Evolutionary conservation across 2,888 invertebrate genomes (phyloP), one percentile per base, ranked within the genome.

Genomic region (Tuberolachnus salignus): DNA sequence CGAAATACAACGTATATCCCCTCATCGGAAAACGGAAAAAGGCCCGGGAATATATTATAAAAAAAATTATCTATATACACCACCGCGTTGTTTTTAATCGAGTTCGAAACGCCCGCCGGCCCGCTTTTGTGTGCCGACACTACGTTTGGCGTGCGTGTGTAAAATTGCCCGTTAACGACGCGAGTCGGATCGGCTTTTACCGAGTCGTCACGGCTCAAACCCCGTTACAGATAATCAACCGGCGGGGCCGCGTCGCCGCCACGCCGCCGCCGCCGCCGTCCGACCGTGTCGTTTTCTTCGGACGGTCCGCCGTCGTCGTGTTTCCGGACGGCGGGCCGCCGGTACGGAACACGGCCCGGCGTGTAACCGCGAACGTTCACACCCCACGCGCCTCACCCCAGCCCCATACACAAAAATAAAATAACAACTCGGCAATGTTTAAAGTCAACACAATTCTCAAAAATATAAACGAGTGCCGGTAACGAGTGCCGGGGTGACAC

Each of bases 191-290:
- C 46, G 75, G 23, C 46, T 67, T 57, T 57, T 67, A 57, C 75
- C 46, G 34, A 34, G 57, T 34, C 21, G 72, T 53, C 57, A 23
- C 75, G 66, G 72, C n/a, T 34, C 49, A 72, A 61, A n/a, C n/a
- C n/a, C 34, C 67, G 75, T 57, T 55, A 75, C 74, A 23, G 74
- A 53, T 23, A 75, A 66, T 74, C 64, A 53, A 53, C 51, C 53
- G 57, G 19, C 53, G 26, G n/a, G n/a, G 6, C 59, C 11, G 34
- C 13, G 46, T 44, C 10, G 10, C 34, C 16, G 34, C 59, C 59
- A n/a, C 10, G 23, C 1, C 26, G 44, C 10, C 44, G 6, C 49
- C 26, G 16, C 19, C 19, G 9, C 51, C 13, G 26, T 66, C 46
- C 66, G 63, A 63, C 42, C 63, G 34, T 34, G 6, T 34, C 34